Percentiles rank a stretch among this genome's conserved stretches.
phyloP scores from a whole-genome alignment of 2,888 invertebrate species.

The Tiliacea citrago region DNA sequence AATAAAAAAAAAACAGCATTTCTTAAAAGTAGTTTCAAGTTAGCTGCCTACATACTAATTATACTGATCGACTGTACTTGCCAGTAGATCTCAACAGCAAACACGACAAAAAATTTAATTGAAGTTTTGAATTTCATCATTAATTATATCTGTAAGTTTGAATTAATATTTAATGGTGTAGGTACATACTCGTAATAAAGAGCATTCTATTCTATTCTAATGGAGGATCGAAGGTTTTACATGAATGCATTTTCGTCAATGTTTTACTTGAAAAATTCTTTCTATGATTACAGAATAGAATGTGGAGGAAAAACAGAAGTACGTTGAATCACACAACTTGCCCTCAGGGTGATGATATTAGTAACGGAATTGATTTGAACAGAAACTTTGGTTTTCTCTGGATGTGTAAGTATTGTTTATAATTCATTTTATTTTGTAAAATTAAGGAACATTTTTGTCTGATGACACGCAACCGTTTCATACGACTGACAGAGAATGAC shows the following conservation, averaged over 20 bases:
- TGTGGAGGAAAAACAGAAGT: slow-evolving; percentile 93
- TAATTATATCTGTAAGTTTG: no score
- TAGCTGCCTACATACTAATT: neutral
- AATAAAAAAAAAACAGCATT: no score
- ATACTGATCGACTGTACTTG: neutral
- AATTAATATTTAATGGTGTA: no score
- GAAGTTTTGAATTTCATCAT: no score
- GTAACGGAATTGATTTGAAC: slow-evolving; percentile 85
- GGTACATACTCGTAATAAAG: no score
- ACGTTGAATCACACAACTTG: slow-evolving; percentile 63
- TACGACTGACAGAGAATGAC: neutral
- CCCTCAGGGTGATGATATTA: slow-evolving; percentile 70
- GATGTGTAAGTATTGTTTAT: slow-evolving; percentile 77
- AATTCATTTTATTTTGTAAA: neutral
- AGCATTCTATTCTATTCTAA: no score
- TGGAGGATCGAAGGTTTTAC: neutral
- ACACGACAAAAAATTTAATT: no score
- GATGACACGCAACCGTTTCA: neutral
- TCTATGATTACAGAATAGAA: slow-evolving; percentile 88
- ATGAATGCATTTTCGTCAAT: neutral
- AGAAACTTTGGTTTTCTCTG: slow-evolving; percentile 80
- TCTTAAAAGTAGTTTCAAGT: neutral
- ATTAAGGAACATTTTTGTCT: neutral
- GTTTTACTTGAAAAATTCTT: neutral
- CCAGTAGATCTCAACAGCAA: neutral